These are phyloP conservation scores for Tubulanus polymorphus DNA, from an alignment of 2,888 invertebrate species.

Conservation along the genomic window DNA sequence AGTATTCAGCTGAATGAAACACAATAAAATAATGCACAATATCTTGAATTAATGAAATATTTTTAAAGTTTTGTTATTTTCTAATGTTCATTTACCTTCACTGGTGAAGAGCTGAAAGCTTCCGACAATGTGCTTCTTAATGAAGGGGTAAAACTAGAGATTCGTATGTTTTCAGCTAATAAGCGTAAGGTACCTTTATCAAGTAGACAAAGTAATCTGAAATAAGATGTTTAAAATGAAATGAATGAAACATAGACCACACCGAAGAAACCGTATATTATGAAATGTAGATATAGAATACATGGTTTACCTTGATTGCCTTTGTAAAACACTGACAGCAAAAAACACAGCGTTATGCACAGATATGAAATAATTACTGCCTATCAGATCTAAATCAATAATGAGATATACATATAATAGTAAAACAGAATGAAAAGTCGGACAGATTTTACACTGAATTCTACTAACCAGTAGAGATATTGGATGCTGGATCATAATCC, in stretches of 20 bases:
- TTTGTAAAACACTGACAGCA: slow-evolving; percentile 64
- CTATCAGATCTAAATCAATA: background rate
- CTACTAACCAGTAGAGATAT: slow-evolving; percentile 13
- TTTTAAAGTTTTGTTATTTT: too few relatives aligned
- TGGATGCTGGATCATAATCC: slow-evolving; percentile 20
- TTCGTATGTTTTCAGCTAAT: slow-evolving; percentile 65
- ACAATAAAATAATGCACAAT: slow-evolving; percentile 3
- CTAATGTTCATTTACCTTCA: too few relatives aligned
- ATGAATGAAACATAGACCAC: too few relatives aligned
- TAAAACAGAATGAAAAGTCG: background rate
- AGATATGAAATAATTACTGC: slow-evolving; percentile 33
- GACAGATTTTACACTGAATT: background rate
- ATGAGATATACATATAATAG: background rate
- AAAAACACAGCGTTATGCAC: slow-evolving; percentile 71
- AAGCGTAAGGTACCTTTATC: slow-evolving; percentile 67
- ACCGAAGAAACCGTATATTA: too few relatives aligned
- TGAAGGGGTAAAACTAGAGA: slow-evolving; percentile 61
- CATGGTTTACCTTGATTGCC: slow-evolving; percentile 53
- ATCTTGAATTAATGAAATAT: background rate
- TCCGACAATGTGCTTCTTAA: slow-evolving; percentile 46
- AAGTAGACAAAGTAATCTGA: slow-evolving; percentile 52
- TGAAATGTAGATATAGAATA: too few relatives aligned
- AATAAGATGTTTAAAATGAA: too few relatives aligned
- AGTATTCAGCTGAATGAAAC: slow-evolving; percentile 17
- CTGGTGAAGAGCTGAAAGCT: slow-evolving; percentile 18